A percentile compares a stretch with the other conserved stretches of the same genome.
phyloP scores from a whole-genome alignment of 2,797 vertebrate genomes.

The Arrhamphus sclerolepis region DNA sequence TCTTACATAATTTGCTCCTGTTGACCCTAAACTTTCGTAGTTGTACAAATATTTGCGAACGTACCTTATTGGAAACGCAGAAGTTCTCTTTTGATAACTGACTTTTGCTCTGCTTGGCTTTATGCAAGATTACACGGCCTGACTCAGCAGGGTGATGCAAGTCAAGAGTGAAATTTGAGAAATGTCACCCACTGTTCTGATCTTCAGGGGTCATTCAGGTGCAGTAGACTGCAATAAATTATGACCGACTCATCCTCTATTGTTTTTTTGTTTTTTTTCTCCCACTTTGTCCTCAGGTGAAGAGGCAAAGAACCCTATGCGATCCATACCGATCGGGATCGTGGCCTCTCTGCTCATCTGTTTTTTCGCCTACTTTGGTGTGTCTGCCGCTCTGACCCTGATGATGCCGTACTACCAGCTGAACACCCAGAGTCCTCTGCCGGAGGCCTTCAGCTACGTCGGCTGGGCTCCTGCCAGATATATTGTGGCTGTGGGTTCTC shows the following conservation, averaged over 20 bases:
- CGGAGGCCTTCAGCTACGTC: conserved; percentile 88
- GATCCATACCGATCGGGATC: conserved; percentile 92
- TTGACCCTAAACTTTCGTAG: too few species aligned
- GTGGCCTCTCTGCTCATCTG: conserved; percentile 93
- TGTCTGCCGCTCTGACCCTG: conserved; percentile 92
- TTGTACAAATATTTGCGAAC: too few species aligned
- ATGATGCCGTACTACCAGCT: conserved; percentile 97
- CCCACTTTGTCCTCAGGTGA: conserved; percentile 81
- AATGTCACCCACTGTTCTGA: too few species aligned
- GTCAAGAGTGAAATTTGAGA: not conserved
- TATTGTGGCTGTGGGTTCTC: conserved; percentile 90
- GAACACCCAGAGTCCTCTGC: conserved; percentile 88
- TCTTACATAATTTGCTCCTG: too few species aligned
- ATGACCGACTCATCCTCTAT: not conserved
- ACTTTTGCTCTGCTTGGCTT: not conserved
- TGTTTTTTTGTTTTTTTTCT: too few species aligned
- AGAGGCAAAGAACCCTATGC: conserved; percentile 94
- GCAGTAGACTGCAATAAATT: too few species aligned
- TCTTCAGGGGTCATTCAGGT: too few species aligned
- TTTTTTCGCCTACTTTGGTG: conserved; percentile 94
- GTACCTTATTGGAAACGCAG: not conserved
- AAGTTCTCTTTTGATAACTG: not conserved
- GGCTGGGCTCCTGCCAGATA: conserved; percentile 91
- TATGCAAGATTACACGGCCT: not conserved
- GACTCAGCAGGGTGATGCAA: not conserved